Conservation (phyloP, 2,113 vertebrate genomes). For the Aegotheles bennettii region DNA sequence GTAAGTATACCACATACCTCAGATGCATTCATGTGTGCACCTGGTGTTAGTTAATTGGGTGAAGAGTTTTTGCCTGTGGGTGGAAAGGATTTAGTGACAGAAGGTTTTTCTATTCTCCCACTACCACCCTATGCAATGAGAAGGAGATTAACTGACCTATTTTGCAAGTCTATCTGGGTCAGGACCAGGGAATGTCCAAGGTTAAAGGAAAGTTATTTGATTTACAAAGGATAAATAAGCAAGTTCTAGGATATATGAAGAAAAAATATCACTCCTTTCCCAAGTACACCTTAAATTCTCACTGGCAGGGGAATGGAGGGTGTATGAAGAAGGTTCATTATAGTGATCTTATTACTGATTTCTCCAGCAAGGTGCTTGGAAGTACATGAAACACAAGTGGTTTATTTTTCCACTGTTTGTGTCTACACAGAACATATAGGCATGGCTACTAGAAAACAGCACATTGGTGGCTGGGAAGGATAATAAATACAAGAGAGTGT, state of each 20-base stretch:
- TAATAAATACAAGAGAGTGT: not conserved
- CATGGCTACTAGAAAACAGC: not conserved
- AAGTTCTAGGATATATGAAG: not conserved
- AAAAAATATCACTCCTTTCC: not conserved
- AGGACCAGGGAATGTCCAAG: conserved; percentile 12
- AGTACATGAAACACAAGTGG: not conserved
- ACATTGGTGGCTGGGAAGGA: not conserved
- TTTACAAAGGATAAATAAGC: conserved; percentile 52
- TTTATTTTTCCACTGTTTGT: not conserved
- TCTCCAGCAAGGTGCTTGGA: not conserved
- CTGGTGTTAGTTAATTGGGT: conserved; percentile 75
- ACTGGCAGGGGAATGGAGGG: not conserved
- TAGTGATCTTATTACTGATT: not conserved
- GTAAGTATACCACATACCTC: conserved; percentile 54
- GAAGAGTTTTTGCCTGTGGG: conserved; percentile 67
- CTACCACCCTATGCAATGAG: conserved; percentile 13
- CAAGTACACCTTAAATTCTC: conserved; percentile 8
- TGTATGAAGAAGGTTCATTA: not conserved
- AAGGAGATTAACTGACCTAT: conserved; percentile 58
- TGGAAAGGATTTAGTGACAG: conserved; percentile 72
- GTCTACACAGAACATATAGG: not conserved
- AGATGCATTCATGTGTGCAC: conserved; percentile 69
- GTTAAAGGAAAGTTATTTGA: conserved; percentile 39
- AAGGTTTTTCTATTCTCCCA: conserved; percentile 59
- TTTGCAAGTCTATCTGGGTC: conserved; percentile 59